These are phyloP conservation scores for Ditylenchus weischeri DNA, from an alignment of 2,888 invertebrate genomes.

Conservation along the genomic window DNA sequence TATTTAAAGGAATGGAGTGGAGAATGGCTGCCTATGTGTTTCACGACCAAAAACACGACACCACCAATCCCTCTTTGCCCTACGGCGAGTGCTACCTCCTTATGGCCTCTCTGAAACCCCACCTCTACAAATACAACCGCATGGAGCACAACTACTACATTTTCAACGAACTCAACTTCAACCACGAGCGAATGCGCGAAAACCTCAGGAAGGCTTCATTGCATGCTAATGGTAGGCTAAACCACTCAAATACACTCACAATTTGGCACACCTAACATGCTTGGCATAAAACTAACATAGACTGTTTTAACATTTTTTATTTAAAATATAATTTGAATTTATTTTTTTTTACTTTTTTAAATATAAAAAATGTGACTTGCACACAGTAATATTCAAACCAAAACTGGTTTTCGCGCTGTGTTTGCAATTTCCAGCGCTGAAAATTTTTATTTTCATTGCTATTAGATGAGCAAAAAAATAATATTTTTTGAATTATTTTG, in stretches of 20 bases:
- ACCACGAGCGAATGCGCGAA: slow-evolving; percentile 26
- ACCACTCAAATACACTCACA: background rate
- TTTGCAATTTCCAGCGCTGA: too few species aligned
- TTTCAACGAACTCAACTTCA: slow-evolving; percentile 25
- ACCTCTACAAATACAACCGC: slow-evolving; percentile 24
- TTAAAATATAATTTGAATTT: background rate
- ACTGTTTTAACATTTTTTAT: background rate
- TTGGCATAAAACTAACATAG: background rate
- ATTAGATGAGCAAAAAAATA: too few species aligned
- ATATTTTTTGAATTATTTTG: too few species aligned
- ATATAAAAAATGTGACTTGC: background rate
- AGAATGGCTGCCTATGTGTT: slow-evolving; percentile 43
- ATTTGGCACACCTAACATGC: too few species aligned
- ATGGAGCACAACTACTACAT: slow-evolving; percentile 54
- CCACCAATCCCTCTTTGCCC: slow-evolving; percentile 23
- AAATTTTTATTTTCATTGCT: too few species aligned
- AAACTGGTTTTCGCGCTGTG: too few species aligned
- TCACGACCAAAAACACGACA: slow-evolving; percentile 40
- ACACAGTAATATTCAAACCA: too few species aligned
- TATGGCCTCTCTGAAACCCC: slow-evolving; percentile 46
- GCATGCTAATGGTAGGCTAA: slow-evolving; percentile 33
- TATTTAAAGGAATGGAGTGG: slow-evolving; percentile 46
- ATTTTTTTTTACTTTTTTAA: background rate
- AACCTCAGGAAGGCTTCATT: slow-evolving; percentile 31
- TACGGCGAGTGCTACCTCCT: slow-evolving; percentile 54